Evolutionary conservation across 2,797 vertebrate genomes (phyloP), one percentile per base, ranked within the genome.

Genomic region (Bradypodion pumilum): DNA sequence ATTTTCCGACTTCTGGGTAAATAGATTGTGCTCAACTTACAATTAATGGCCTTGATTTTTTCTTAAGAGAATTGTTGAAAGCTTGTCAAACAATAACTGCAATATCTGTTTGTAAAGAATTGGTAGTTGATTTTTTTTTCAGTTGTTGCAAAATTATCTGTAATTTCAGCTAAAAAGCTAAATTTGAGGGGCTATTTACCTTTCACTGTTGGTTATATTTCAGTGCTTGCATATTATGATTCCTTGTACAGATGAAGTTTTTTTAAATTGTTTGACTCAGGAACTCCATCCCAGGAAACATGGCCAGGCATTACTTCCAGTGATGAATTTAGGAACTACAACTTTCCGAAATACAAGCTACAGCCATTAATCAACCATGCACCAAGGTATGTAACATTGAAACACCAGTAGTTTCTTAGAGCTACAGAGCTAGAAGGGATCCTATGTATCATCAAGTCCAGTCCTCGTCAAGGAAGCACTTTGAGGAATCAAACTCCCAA

Each of bases 251-350:
- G 85, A 74, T 80, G 80, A 5, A 65, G 83, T 88, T 87, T 81
- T n/a, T 0, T 90, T 89, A 78, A 76, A 89, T 88, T 68, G 90
- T 89, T 37, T 68, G 87, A 94, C 83, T 81, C 92, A 99, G 98
- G 98, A 93, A 98, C 98, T 59, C 98, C 98, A 5, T 97, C 96
- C 87, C 98, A 99, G 92, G 98, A 99, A 89, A 99, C 97, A 79
- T 99, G 98, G 98, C 95, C 98, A 9, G 97, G 98, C 87, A 97
- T 99, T 96, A 97, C 95, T 87, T 97, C 98, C 94, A 97, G 98
- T 86, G 98, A 99, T 80, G 98, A 99, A 91, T 99, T 99, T 92
- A 98, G 98, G 94, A 98, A 99, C 89, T 99, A 99, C 95, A 99
- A 97, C 89, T 99, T 99, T 85, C 98, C 98, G 81, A 99, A 98